These are phyloP conservation scores for Hydrophis major DNA, from an alignment of 2,797 vertebrate genomes.

Conservation along the genomic window DNA sequence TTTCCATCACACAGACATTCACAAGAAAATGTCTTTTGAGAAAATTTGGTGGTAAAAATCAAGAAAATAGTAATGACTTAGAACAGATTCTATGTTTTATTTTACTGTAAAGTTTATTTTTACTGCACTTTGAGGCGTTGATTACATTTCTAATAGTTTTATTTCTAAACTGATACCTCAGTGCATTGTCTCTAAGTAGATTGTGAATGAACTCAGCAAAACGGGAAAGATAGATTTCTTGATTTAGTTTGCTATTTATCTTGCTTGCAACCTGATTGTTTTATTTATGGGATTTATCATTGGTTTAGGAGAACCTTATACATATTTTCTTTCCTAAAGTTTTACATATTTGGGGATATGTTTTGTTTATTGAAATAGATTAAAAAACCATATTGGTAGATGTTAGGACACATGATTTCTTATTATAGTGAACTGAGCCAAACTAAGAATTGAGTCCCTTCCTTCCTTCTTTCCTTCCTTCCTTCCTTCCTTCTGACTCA, in stretches of 20 bases:
- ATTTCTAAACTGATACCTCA: background rate
- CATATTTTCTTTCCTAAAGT: background rate
- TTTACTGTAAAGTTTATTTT: background rate
- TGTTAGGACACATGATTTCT: background rate
- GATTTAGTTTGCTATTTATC: background rate
- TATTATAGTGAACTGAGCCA: background rate
- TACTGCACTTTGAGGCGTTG: background rate
- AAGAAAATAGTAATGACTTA: background rate
- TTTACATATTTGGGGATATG: background rate
- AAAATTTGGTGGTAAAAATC: background rate
- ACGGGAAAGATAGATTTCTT: background rate
- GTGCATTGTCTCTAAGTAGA: background rate
- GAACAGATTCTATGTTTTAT: background rate
- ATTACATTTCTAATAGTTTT: background rate
- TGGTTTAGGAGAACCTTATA: background rate
- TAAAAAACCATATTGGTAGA: background rate
- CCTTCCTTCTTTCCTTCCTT: background rate
- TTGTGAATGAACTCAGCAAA: background rate
- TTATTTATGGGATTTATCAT: background rate
- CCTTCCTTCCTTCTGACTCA: background rate
- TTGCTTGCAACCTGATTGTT: background rate
- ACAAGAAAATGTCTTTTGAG: background rate
- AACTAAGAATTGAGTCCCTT: background rate
- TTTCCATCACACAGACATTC: background rate
- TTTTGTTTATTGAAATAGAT: background rate